Conservation (phyloP, 2,888 invertebrate species). For the Epinotia demarniana region DNA sequence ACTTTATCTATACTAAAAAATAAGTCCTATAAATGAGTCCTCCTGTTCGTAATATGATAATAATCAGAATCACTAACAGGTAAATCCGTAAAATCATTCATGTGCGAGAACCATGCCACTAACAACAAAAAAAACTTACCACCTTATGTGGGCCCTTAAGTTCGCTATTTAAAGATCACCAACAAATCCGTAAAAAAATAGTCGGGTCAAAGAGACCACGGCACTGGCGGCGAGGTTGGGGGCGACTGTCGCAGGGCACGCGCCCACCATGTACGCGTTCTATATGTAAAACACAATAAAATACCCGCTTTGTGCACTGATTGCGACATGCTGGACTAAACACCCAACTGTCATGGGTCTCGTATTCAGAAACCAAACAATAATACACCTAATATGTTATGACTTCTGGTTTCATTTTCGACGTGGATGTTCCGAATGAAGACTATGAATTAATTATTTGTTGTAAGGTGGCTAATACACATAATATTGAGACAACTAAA, state of each 20-base stretch:
- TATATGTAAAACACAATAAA: conserved; percentile 83
- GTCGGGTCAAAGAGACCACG: conserved; percentile 65
- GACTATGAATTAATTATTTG: conserved; percentile 9
- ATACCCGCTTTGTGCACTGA: conserved; percentile 78
- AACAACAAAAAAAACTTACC: conserved; percentile 17
- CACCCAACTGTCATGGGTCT: conserved; percentile 67
- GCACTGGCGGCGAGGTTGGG: conserved; percentile 67
- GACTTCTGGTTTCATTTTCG: conserved; percentile 41
- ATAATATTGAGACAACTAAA: background rate
- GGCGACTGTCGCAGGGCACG: conserved; percentile 78
- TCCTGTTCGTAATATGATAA: background rate
- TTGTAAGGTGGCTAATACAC: conserved; percentile 6
- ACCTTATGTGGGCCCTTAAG: background rate
- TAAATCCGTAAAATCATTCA: background rate
- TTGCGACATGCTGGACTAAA: conserved; percentile 80
- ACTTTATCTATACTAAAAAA: background rate
- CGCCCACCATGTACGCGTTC: conserved; percentile 76
- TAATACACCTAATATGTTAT: conserved; percentile 55
- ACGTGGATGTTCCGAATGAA: conserved; percentile 9
- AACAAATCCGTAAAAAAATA: conserved; percentile 48
- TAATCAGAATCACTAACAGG: background rate
- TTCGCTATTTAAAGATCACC: conserved; percentile 13
- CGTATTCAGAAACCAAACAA: conserved; percentile 55
- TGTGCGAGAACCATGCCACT: background rate
- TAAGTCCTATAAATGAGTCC: too few species aligned